phyloP scores from a whole-genome alignment of 1,140 invertebrate genomes.

The Aphelinus certus region DNA sequence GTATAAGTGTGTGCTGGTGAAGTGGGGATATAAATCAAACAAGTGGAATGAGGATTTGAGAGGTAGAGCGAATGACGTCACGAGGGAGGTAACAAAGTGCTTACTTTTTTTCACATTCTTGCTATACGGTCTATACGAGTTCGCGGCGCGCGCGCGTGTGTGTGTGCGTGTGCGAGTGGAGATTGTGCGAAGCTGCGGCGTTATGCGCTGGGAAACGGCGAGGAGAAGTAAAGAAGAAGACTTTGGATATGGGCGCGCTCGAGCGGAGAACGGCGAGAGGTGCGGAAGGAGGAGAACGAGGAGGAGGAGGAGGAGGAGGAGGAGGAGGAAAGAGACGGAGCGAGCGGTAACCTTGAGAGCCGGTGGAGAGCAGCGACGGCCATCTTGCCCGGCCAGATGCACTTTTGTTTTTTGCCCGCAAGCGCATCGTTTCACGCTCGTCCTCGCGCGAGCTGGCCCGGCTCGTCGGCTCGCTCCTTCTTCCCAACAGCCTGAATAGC shows the following conservation, averaged over 20 bases:
- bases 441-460: conserved; percentile 5
- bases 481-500: background rate
- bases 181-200: background rate
- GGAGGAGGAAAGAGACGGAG: conserved; percentile 38
- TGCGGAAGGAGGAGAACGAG: conserved; percentile 4
- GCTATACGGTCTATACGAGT: conserved; percentile 46
- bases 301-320: conserved; percentile 42
- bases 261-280: too few species aligned
- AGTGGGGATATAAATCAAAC: too few species aligned
- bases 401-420: conserved; percentile 60
- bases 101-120: conserved; percentile 41
- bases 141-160: conserved; percentile 35
- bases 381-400: conserved; percentile 61
- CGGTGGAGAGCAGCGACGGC: conserved; percentile 55
- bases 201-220: too few species aligned
- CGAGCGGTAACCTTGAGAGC: conserved; percentile 61
- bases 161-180: background rate
- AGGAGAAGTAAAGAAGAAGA: conserved; percentile 26
- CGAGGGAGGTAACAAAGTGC: conserved; percentile 39
- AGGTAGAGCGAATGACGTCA: conserved; percentile 27
- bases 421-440: conserved; percentile 39
- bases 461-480: conserved; percentile 10
- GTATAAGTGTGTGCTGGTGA: too few species aligned
- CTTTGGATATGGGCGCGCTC: too few species aligned
- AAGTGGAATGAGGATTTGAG: background rate